Evolutionary conservation across 2,113 vertebrate genomes (phyloP).

Genomic region (Neolamprologus modestus): DNA sequence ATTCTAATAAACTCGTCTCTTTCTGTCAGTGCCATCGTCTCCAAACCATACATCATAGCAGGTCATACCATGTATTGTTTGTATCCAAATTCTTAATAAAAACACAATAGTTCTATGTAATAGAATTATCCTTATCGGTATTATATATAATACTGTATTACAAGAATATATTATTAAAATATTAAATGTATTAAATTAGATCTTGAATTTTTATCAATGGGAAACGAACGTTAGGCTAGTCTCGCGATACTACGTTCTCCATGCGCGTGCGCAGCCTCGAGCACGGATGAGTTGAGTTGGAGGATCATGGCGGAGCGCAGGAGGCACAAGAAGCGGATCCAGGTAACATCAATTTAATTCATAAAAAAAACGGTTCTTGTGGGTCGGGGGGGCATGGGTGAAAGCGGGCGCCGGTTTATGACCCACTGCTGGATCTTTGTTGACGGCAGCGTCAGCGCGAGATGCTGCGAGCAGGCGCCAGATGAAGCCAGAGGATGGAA

Average conservation of each 20-base stretch:
- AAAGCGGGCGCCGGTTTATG: rapidly evolving
- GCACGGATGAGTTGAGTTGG: conserved; percentile 74
- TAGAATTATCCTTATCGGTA: neutral
- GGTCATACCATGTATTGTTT: neutral
- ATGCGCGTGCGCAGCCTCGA: conserved; percentile 19
- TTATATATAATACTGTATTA: neutral
- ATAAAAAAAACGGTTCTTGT: neutral
- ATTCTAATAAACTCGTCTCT: neutral
- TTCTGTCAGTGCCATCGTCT: neutral
- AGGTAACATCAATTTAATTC: conserved; percentile 73
- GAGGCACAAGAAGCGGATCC: conserved; percentile 92
- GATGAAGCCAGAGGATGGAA: conserved; percentile 11
- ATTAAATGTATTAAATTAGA: neutral
- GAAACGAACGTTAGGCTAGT: neutral
- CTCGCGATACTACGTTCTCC: conserved; percentile 35
- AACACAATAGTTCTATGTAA: neutral
- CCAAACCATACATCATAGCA: neutral
- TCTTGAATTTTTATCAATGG: neutral
- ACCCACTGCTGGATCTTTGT: neutral
- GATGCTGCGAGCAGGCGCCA: neutral
- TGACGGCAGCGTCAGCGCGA: neutral
- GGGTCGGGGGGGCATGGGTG: rapidly evolving
- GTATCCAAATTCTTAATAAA: neutral
- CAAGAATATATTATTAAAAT: neutral
- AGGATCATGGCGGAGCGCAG: conserved; percentile 98